Percentiles rank a stretch among this genome's conserved stretches.
Conservation (phyloP, 1,140 invertebrate genomes). For the Spodoptera frugiperda region DNA sequence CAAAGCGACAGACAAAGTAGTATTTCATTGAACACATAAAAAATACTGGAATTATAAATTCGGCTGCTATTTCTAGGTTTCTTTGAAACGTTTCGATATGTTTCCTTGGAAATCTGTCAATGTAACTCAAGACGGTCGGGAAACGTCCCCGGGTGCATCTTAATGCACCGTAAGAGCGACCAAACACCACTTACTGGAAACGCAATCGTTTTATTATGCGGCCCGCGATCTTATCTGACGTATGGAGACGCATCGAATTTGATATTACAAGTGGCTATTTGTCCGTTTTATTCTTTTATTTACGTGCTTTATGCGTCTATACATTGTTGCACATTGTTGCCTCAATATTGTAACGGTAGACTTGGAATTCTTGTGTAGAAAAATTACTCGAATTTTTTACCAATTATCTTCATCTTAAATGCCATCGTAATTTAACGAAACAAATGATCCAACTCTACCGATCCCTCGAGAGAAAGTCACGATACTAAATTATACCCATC, state of each 20-base stretch:
- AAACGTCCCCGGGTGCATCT: constrained; percentile 59
- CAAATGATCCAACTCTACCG: no score
- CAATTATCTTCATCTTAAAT: no score
- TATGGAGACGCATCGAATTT: constrained; percentile 50
- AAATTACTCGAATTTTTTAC: no score
- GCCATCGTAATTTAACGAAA: no score
- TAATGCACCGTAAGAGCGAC: constrained; percentile 58
- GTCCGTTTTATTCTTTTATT: constrained; percentile 27
- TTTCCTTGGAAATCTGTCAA: constrained; percentile 59
- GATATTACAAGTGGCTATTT: constrained; percentile 17
- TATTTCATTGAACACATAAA: constrained; percentile 10
- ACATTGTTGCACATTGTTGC: neutral
- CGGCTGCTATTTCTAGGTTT: constrained; percentile 29
- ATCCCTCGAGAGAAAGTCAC: no score
- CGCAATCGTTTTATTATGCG: constrained; percentile 65
- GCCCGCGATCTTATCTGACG: constrained; percentile 54
- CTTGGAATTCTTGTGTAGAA: neutral
- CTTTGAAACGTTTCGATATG: constrained; percentile 10
- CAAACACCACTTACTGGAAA: constrained; percentile 64
- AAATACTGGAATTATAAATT: constrained; percentile 18
- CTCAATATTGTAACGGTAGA: neutral
- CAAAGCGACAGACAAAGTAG: neutral
- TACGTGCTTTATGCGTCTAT: neutral
- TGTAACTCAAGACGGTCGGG: constrained; percentile 54
- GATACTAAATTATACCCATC: no score